Conservation (phyloP, 2,888 invertebrate genomes). For the Hartigia nigra region DNA sequence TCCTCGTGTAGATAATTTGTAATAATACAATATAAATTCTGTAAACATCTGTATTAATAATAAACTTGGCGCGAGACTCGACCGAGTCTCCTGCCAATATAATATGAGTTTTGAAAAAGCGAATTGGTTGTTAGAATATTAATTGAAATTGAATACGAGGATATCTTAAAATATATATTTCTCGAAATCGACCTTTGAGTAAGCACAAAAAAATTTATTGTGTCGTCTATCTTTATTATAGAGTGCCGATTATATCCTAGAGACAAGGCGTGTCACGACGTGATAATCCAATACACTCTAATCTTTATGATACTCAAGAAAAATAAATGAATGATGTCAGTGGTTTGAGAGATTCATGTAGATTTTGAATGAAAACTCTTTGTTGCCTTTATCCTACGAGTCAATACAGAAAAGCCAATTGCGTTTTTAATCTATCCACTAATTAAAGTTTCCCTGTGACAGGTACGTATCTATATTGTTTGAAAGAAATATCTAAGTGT, state of each 20-base stretch:
- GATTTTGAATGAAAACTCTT: not conserved
- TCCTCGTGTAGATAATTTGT: too few relatives aligned
- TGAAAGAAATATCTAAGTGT: not conserved
- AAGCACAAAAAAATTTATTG: not conserved
- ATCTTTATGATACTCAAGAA: not conserved
- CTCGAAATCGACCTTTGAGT: not conserved
- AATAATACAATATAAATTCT: too few relatives aligned
- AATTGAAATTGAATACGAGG: not conserved
- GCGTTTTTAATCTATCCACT: not conserved
- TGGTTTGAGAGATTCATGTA: not conserved
- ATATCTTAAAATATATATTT: not conserved
- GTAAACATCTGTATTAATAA: too few relatives aligned
- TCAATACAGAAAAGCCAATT: not conserved
- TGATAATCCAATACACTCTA: not conserved
- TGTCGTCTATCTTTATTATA: not conserved
- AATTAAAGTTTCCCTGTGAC: not conserved
- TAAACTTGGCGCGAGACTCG: too few relatives aligned
- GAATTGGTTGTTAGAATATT: not conserved
- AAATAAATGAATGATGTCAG: not conserved
- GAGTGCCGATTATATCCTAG: not conserved
- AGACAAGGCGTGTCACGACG: not conserved
- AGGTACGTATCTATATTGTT: not conserved
- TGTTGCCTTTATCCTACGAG: not conserved
- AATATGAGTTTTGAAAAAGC: not conserved
- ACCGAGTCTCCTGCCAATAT: too few relatives aligned